These are phyloP conservation scores for Probaryconus sp. DNA, from an alignment of 1,140 invertebrate genomes.

Conservation along the genomic window DNA sequence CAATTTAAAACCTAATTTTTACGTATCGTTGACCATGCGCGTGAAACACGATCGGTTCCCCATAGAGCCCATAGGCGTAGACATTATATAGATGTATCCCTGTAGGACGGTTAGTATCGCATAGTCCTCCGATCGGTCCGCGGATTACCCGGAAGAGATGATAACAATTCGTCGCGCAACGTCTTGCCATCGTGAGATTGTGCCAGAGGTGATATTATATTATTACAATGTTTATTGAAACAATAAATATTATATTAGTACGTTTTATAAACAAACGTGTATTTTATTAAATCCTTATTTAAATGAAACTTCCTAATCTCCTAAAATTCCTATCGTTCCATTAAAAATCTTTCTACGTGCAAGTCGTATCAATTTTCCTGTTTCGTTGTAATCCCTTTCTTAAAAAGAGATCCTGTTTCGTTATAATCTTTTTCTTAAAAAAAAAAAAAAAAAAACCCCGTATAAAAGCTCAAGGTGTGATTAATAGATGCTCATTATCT, in stretches of 20 bases:
- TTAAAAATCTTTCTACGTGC: no score
- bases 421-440: no score
- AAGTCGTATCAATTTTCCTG: background rate
- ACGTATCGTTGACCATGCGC: constrained; percentile 54
- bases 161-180: constrained; percentile 73
- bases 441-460: no score
- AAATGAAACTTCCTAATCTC: no score
- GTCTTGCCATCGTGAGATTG: constrained; percentile 79
- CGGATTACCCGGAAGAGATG: constrained; percentile 60
- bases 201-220: constrained; percentile 80
- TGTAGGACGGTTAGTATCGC: constrained; percentile 65
- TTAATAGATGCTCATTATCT: constrained; percentile 1
- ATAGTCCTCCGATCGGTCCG: constrained; percentile 63
- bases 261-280: constrained; percentile 77
- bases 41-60: constrained; percentile 63
- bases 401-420: no score
- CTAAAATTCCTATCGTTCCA: no score
- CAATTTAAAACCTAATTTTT: constrained; percentile 39
- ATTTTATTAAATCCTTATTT: constrained; percentile 10
- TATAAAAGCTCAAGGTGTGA: no score
- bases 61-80: constrained; percentile 63
- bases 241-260: constrained; percentile 80
- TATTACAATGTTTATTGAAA: constrained; percentile 78
- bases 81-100: constrained; percentile 66
- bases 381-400: no score